Percentiles rank a stretch among this genome's conserved stretches.
These are phyloP conservation scores for Apteryx owenii DNA, from an alignment of 2,113 vertebrate genomes.

Conservation along the genomic window DNA sequence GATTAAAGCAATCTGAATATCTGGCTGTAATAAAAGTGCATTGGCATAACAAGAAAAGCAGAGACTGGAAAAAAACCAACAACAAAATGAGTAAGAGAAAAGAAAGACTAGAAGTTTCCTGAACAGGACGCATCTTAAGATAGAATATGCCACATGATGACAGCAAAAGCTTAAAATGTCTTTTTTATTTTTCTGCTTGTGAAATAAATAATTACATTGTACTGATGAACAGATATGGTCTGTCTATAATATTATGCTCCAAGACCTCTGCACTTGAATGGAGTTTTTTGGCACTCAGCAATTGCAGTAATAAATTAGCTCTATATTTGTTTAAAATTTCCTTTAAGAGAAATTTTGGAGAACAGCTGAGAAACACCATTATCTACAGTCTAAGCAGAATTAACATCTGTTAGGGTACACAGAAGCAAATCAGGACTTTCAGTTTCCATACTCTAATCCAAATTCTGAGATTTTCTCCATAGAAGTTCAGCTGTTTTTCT, in stretches of 20 bases:
- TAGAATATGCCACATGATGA: neutral
- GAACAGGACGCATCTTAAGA: neutral
- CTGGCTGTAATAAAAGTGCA: neutral
- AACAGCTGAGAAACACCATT: neutral
- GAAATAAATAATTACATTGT: neutral
- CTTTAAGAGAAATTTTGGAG: neutral
- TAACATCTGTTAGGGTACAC: fast-evolving
- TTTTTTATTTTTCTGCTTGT: neutral
- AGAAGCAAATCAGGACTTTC: neutral
- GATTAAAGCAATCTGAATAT: neutral
- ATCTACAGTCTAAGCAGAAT: neutral
- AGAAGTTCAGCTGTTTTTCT: neutral
- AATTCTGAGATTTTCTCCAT: neutral
- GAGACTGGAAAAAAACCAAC: neutral
- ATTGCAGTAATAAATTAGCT: neutral
- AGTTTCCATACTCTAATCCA: neutral
- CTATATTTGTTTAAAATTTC: neutral
- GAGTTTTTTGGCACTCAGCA: neutral
- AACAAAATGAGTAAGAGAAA: neutral
- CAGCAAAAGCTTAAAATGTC: neutral
- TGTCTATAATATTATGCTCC: neutral
- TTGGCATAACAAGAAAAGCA: neutral
- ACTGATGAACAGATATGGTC: neutral
- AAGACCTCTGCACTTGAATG: neutral
- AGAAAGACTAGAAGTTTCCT: neutral